Evolutionary conservation across 2,113 vertebrate genomes (phyloP), one percentile per base, ranked within the genome.

Genomic region (Meriones unguiculatus): DNA sequence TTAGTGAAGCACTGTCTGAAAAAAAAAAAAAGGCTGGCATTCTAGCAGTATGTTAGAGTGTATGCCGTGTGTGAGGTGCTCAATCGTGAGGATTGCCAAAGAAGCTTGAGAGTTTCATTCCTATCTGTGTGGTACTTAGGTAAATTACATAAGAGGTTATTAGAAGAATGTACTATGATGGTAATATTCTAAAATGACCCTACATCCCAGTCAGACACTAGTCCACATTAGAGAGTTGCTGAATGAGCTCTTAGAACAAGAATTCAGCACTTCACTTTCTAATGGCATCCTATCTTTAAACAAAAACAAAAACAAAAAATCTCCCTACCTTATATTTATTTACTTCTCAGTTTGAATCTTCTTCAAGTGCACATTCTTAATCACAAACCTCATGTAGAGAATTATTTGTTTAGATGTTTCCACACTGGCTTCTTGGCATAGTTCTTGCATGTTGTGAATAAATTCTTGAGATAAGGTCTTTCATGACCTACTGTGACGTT

Each of bases 381-480:
- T 97, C 96, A 97, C 95, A 94, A 97, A 93, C 96, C 98, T 98
- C 98, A 97, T 96, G 98, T 97, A 97, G 97, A 96, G 98, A 97
- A 94, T 97, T 98, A 97, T 98, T 98, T 97, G 98, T 97, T 98
- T 98, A 98, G 98, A 98, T 98, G 97, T 98, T 96, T 98, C 97
- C 95, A 98, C 96, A 97, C 96, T 97, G 97, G 95, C 97, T 98
- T 98, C 96, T 97, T 98, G 98, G 98, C 98, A 97, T 97, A 97
- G 91, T 97, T 97, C 96, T 98, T 97, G 97, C 98, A 97, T 98
- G 98, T 97, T 97, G 97, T 98, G 97, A 97, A 97, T 97, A 97
- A 97, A 98, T 98, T 98, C 97, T 98, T 98, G 95, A 97, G 98
- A 98, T 98, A 98, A 98, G 98, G 97, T 98, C 98, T 98, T 97